Evolutionary conservation across 2,888 invertebrate species (phyloP).

Genomic region (Mamestra brassicae): DNA sequence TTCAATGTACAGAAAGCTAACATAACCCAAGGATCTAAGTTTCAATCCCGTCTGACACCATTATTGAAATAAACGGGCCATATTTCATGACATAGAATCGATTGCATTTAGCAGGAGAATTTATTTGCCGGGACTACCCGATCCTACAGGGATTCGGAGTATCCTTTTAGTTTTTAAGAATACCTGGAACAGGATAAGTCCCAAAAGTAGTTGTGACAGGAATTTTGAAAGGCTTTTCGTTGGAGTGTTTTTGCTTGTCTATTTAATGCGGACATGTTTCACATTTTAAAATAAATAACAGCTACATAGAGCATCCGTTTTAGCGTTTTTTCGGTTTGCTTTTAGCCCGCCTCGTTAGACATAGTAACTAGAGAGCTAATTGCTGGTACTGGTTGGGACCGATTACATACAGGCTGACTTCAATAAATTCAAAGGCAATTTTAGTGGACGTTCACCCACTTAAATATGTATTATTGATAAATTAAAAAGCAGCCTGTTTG

Average conservation of each 20-base stretch:
- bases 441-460: no score
- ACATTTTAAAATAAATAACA: slow-evolving; percentile 9
- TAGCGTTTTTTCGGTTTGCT: not conserved
- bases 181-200: slow-evolving; percentile 9
- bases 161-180: slow-evolving; percentile 31
- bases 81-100: slow-evolving; percentile 65
- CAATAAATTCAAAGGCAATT: not conserved
- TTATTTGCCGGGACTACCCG: slow-evolving; percentile 39
- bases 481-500: no score
- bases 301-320: not conserved
- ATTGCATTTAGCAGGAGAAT: slow-evolving; percentile 62
- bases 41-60: slow-evolving; percentile 60
- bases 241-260: slow-evolving; percentile 42
- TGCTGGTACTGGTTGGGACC: not conserved
- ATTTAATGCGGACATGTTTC: slow-evolving; percentile 13
- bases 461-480: no score
- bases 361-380: not conserved
- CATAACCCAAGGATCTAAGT: slow-evolving; percentile 35
- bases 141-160: slow-evolving; percentile 11
- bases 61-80: slow-evolving; percentile 65
- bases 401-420: slow-evolving; percentile 1
- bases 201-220: slow-evolving; percentile 28
- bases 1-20: slow-evolving; percentile 15
- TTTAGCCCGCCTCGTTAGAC: not conserved
- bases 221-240: slow-evolving; percentile 28